Evolutionary conservation across 1,140 invertebrate species (phyloP), one percentile per base, ranked within the genome.

Genomic region (Calosoma granatense): DNA sequence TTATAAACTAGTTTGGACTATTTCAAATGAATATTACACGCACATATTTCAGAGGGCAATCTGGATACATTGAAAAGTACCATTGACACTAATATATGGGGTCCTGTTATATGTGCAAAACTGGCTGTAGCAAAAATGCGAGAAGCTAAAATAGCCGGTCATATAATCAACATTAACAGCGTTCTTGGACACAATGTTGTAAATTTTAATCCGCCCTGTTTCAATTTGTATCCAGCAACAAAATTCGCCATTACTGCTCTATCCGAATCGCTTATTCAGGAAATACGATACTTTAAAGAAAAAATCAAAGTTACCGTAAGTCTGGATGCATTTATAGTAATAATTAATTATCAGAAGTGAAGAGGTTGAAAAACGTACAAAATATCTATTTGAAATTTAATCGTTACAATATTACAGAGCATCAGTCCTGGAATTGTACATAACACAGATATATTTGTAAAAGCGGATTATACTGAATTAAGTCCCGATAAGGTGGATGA

Each of bases 181-280:
- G 15, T 55, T 19, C 41, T 36, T 55, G 53, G 53, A 39, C 53
- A 55, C 26, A 14, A 39, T 39, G 2, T 71, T 22, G 41, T 55
- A 15, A 23, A 21, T 21, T 36, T 39, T 55, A 15, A 23, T 19
- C 11, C 14, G 47, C 47, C 47, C 15, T 19, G 15, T 15, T 72
- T 74, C 4, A 73, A 77, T 57, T 73, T 77, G 55, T 82, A 85
- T 66, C 67, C 76, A 19, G 81, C 79, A 0, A 79, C 80, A 0
- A 85, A 85, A 68, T 75, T 74, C 64, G 80, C 81, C 12, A 75
- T 85, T 0, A 78, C 74, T n/a, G 78, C 79, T 2, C 68, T 86
- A 1, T 78, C 76, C 0, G 80, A 85, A 63, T 77, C 76, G 0
- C 70, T 84, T 14, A 71, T 80, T 22, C 73, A 75, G 30, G 83